Evolutionary conservation across 2,888 invertebrate genomes (phyloP).

Genomic region (Charanyca ferruginea): DNA sequence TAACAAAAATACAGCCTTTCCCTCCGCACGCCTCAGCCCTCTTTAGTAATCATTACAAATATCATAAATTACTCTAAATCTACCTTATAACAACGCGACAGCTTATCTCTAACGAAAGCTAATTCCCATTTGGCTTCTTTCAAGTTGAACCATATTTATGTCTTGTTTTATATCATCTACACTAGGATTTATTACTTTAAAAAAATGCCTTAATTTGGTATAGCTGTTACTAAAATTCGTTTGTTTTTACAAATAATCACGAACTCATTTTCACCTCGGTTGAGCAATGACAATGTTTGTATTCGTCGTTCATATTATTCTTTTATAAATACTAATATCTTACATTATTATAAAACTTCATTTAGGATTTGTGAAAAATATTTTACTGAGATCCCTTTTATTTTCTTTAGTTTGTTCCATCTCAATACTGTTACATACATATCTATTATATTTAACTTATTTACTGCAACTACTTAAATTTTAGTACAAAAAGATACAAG

Average conservation of each 20-base stretch:
- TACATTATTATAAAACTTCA: slow-evolving; percentile 73
- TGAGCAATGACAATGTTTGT: slow-evolving; percentile 61
- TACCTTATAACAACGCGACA: slow-evolving; percentile 69
- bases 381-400: slow-evolving; percentile 84
- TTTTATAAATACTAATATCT: slow-evolving; percentile 75
- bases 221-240: slow-evolving; percentile 80
- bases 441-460: slow-evolving; percentile 67
- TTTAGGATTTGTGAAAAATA: slow-evolving; percentile 81
- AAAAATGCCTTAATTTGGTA: slow-evolving; percentile 88
- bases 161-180: slow-evolving; percentile 84
- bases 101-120: slow-evolving; percentile 80
- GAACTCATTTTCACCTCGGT: slow-evolving; percentile 62
- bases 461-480: slow-evolving; percentile 68
- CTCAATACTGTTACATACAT: slow-evolving; percentile 82
- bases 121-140: slow-evolving; percentile 90
- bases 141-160: slow-evolving; percentile 90
- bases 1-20: slow-evolving; percentile 83
- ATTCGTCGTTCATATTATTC: slow-evolving; percentile 36
- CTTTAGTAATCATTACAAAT: slow-evolving; percentile 53
- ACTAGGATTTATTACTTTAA: slow-evolving; percentile 66
- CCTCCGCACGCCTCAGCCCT: slow-evolving; percentile 61
- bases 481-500: slow-evolving; percentile 81
- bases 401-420: slow-evolving; percentile 84
- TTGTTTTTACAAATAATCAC: slow-evolving; percentile 64
- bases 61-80: slow-evolving; percentile 65